Percentiles rank a stretch among this genome's conserved stretches.
phyloP scores from a whole-genome alignment of 2,888 invertebrate genomes.

The Epinotia bilunana region DNA sequence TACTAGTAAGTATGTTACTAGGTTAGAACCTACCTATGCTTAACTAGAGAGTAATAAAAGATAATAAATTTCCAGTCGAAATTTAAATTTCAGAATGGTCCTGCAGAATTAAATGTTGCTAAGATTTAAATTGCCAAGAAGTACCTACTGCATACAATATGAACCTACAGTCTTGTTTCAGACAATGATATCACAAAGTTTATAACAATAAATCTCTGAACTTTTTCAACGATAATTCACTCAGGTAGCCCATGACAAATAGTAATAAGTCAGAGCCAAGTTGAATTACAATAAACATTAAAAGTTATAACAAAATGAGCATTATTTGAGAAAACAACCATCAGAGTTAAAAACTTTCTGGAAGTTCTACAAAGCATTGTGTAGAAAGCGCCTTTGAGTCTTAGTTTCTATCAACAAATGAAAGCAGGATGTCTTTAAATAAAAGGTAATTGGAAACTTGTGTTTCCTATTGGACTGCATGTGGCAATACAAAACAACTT shows the following conservation, averaged over 20 bases:
- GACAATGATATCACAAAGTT: no score
- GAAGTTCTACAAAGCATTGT: slow-evolving; percentile 43
- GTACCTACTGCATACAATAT: no score
- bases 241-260: neutral
- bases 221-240: neutral
- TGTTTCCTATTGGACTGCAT: slow-evolving; percentile 16
- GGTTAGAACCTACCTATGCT: no score
- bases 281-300: slow-evolving; percentile 25
- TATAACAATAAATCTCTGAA: no score
- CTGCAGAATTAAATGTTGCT: no score
- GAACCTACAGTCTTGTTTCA: no score
- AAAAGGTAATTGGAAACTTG: slow-evolving; percentile 44
- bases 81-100: no score
- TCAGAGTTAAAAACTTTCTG: slow-evolving; percentile 23
- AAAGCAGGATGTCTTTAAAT: slow-evolving; percentile 36
- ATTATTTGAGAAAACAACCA: slow-evolving; percentile 30
- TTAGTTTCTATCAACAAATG: slow-evolving; percentile 37
- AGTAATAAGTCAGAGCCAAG: slow-evolving; percentile 1
- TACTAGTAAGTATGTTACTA: no score
- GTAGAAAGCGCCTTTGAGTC: slow-evolving; percentile 33
- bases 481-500: neutral
- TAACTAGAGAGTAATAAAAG: no score
- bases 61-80: no score
- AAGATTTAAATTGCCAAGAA: no score
- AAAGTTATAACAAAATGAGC: slow-evolving; percentile 31